Evolutionary conservation across 2,797 vertebrate species (phyloP).

Genomic region (Philypnodon macrostomus): DNA sequence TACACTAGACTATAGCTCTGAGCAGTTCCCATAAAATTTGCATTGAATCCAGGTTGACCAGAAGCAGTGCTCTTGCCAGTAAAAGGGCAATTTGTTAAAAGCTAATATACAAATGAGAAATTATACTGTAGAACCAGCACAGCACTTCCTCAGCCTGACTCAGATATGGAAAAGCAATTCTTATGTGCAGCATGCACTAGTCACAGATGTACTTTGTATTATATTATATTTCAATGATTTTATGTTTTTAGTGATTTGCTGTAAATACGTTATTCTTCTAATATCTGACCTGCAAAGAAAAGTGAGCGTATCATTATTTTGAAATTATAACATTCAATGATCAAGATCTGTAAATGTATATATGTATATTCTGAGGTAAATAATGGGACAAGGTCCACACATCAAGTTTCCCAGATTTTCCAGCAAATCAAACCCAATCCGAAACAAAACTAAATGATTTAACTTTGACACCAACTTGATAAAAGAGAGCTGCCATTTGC

Average conservation of each 20-base stretch:
- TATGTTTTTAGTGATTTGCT: too few species aligned
- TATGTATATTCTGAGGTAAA: too few species aligned
- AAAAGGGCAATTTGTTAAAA: slow-evolving; percentile 6
- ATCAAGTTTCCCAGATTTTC: slow-evolving; percentile 14
- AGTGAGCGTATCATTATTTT: too few species aligned
- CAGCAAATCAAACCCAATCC: slow-evolving; percentile 15
- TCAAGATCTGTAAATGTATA: too few species aligned
- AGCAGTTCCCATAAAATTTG: slow-evolving; percentile 10
- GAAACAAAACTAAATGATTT: slow-evolving; percentile 38
- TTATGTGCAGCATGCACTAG: background rate
- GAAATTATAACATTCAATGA: too few species aligned
- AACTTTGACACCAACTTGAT: slow-evolving; percentile 51
- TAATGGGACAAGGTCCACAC: too few species aligned
- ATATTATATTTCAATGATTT: too few species aligned
- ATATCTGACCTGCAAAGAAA: too few species aligned
- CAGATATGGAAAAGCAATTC: slow-evolving; percentile 8
- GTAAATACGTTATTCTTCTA: too few species aligned
- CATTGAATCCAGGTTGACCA: slow-evolving; percentile 15
- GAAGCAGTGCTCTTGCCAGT: slow-evolving; percentile 12
- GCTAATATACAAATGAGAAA: slow-evolving; percentile 16
- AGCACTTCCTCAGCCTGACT: background rate
- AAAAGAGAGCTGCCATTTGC: slow-evolving; percentile 50
- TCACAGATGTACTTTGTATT: too few species aligned
- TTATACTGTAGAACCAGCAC: slow-evolving; percentile 1
- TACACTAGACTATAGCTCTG: slow-evolving; percentile 12